Evolutionary conservation across 2,888 invertebrate species (phyloP), one percentile per base, ranked within the genome.

Genomic region (Andrena praecox): DNA sequence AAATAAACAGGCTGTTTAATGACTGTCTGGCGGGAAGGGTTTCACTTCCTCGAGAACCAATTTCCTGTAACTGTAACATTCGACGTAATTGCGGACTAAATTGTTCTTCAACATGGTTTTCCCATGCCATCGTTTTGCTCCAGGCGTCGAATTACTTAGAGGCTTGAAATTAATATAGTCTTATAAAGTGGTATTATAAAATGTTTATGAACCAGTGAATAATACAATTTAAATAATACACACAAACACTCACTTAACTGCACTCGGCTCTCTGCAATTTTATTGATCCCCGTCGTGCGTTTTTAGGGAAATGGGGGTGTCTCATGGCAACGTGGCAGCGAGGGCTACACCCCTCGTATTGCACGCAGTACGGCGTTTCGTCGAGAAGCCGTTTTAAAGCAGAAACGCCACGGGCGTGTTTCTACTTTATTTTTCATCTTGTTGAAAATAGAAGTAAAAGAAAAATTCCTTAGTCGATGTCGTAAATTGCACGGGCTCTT

Each of bases 21-120:
- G 68, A 74, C 67, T 72, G 83, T 72, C 76, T 54, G 72, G 29
- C 80, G 54, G 77, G 69, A 72, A 72, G 77, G 82, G 87, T 85
- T 87, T 85, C 85, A 82, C 82, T 82, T 82, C 78, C 75, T 77
- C 74, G 64, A 78, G 76, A 82, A 73, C 60, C 71, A 82, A 84
- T 84, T 84, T 84, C 84, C 84, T 73, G 79, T 73, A 52, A 64
- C 75, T 75, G 75, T 54, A 72, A 79, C 75, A 62, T 69, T 68
- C 68, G 33, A 77, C 52, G 67, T 48, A 59, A 27, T 16, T 56
- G 56, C 24, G 10, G 10, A 8, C 56, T n/a, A 42, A 59, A 69
- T 33, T 64, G 59, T 75, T 69, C 54, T 31, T 3, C 12, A 54
- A 31, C 16, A 29, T 33, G 24, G 12, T 4, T 52, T 48, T 48